Conservation (phyloP, 2,113 vertebrate species). For the Tachysurus vachellii region DNA sequence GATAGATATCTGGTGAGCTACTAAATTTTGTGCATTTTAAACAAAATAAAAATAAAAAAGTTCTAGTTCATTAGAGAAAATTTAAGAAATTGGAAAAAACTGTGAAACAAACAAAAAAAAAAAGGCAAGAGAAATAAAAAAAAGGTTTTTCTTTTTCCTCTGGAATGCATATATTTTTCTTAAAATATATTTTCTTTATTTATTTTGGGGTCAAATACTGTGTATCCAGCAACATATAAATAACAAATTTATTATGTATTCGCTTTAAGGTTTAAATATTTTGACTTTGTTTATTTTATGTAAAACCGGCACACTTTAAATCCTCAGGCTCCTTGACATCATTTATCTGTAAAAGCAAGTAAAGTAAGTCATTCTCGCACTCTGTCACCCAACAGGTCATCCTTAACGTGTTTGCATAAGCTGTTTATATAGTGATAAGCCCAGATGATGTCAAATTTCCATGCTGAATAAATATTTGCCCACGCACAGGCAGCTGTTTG, state of each 20-base stretch:
- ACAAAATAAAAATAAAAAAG: too few relatives aligned
- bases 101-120: background rate
- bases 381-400: conserved; percentile 54
- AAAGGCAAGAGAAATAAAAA: background rate
- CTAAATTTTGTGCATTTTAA: background rate
- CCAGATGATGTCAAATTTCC: conserved; percentile 80
- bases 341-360: conserved; percentile 43
- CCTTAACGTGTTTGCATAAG: conserved; percentile 85
- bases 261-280: too few relatives aligned
- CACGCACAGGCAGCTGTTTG: conserved; percentile 86
- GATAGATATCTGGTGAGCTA: background rate
- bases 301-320: background rate
- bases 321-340: conserved; percentile 60
- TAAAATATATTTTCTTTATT: too few relatives aligned
- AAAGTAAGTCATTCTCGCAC: conserved; percentile 68
- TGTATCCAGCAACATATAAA: background rate
- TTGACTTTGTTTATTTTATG: background rate
- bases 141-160: background rate
- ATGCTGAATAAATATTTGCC: conserved; percentile 93
- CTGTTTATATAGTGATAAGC: conserved; percentile 85
- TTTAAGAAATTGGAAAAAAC: too few relatives aligned
- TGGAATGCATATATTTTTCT: background rate
- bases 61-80: too few relatives aligned
- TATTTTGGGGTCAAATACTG: background rate
- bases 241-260: background rate